Evolutionary conservation across 2,113 vertebrate species (phyloP).

Genomic region (Oncorhynchus mykiss): DNA sequence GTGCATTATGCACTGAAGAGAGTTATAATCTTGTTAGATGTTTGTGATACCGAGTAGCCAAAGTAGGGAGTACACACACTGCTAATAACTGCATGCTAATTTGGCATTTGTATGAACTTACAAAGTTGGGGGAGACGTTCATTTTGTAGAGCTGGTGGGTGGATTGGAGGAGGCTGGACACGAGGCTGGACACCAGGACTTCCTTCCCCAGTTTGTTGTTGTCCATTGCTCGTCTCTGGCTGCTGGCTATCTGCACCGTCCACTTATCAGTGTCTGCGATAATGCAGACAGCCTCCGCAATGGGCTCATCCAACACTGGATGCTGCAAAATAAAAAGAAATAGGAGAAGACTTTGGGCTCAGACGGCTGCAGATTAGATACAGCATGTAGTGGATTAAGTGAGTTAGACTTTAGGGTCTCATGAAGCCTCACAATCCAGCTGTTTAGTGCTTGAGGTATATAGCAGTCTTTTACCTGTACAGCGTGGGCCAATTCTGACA

Average conservation of each 20-base stretch:
- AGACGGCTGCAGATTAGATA: background rate
- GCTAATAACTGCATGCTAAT: too few relatives aligned
- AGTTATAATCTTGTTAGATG: too few relatives aligned
- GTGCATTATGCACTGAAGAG: slow-evolving; percentile 92
- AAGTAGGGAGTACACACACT: too few relatives aligned
- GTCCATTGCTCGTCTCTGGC: slow-evolving; percentile 88
- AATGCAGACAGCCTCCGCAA: slow-evolving; percentile 97
- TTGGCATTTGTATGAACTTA: slow-evolving; percentile 62
- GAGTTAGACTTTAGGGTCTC: too few relatives aligned
- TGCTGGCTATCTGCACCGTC: slow-evolving; percentile 97
- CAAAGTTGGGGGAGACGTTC: slow-evolving; percentile 96
- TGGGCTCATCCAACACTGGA: slow-evolving; percentile 95
- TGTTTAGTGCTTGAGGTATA: too few relatives aligned
- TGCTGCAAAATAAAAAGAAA: slow-evolving; percentile 73
- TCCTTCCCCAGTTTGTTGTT: slow-evolving; percentile 88
- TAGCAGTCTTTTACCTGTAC: slow-evolving; percentile 85
- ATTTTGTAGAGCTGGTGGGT: slow-evolving; percentile 97
- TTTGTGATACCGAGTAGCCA: background rate
- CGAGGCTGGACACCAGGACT: slow-evolving; percentile 92
- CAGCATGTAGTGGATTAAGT: background rate
- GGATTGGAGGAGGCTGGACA: slow-evolving; percentile 92
- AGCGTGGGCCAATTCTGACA: slow-evolving; percentile 89
- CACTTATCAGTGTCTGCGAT: slow-evolving; percentile 97
- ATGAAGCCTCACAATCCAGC: too few relatives aligned
- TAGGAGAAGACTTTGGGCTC: slow-evolving; percentile 13